Evolutionary conservation across 2,888 invertebrate genomes (phyloP), one percentile per base, ranked within the genome.

Genomic region (Drosophila parthenogenetica): DNA sequence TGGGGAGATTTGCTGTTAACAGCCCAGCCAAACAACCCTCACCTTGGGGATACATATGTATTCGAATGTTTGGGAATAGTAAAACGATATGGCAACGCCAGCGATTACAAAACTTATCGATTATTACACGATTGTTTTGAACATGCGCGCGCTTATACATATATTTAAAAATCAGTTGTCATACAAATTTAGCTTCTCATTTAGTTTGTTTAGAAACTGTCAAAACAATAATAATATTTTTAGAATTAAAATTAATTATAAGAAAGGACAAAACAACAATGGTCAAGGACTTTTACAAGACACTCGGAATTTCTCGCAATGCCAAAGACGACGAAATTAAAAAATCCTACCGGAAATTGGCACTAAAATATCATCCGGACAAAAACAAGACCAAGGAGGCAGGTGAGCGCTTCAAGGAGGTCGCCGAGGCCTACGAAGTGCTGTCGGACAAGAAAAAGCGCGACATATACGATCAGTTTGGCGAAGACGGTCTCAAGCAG

Each of bases 221-320:
- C 49, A 35, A 22, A 19, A 22, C 37, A 13, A 59, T 29, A 5
- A 53, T 32, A 35, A 49, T 19, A 8, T 32, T 14, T 10, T 2
- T 46, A 3, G 5, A 13, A 7, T 8, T 19, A 13, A 8, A 49
- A 49, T 17, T 13, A 49, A n/a, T 32, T 25, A 11, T 48, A 7
- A 22, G 17, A 16, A 11, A 14, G 29, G 8, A 45, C 19, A 49
- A 29, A 4, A 2, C n/a, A 42, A 32, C 22, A 89, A 98, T 99
- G 99, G 99, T 98, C 58, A 99, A 98, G 93, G 98, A 99, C 93
- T 99, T 98, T 91, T 99, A 99, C 92, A 97, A 97, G 93, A 97
- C 96, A 87, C 94, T 99, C 68, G 98, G 98, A 69, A 93, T 99
- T 64, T 83, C 94, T 46, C 97, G 96, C 93, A 95, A 94, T 78